A percentile compares a stretch with the other conserved stretches of the same genome.
These are phyloP conservation scores for Hetaerina titia DNA, from an alignment of 2,888 invertebrate species.

Conservation along the genomic window DNA sequence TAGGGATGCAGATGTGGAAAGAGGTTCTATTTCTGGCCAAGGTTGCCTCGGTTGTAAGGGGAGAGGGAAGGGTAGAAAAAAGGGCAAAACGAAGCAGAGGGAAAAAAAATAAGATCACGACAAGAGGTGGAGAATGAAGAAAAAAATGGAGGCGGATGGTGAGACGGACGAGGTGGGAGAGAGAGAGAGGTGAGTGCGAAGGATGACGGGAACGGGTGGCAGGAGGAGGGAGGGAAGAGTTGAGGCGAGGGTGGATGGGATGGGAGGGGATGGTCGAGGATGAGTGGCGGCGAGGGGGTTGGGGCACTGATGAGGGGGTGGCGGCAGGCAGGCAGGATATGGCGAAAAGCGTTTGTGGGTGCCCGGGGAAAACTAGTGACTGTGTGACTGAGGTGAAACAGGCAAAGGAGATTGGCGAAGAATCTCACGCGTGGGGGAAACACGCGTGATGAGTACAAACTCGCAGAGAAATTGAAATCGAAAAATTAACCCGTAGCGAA, in stretches of 20 bases:
- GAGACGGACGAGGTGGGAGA: neutral
- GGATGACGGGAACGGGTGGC: neutral
- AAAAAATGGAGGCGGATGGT: neutral
- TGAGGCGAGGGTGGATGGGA: neutral
- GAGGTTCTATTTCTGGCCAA: slow-evolving; percentile 63
- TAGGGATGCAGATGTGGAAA: slow-evolving; percentile 26
- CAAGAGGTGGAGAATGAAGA: neutral
- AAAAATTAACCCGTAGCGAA: too few species aligned
- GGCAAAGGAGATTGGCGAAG: too few species aligned
- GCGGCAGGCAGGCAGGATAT: neutral
- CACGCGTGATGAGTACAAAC: too few species aligned
- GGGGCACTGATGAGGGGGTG: neutral
- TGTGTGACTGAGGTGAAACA: too few species aligned
- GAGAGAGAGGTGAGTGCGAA: neutral
- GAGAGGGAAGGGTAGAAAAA: neutral
- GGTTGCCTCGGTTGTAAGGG: slow-evolving; percentile 41
- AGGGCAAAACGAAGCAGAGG: neutral
- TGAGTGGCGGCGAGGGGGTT: too few species aligned
- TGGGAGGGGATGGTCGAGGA: neutral
- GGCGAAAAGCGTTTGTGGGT: neutral
- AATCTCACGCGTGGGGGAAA: too few species aligned
- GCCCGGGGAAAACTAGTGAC: too few species aligned
- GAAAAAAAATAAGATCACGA: neutral
- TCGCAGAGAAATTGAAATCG: too few species aligned
- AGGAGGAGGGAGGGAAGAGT: neutral